Evolutionary conservation across 2,797 vertebrate genomes (phyloP), one percentile per base, ranked within the genome.

Genomic region (Novumbra hubbsi): DNA sequence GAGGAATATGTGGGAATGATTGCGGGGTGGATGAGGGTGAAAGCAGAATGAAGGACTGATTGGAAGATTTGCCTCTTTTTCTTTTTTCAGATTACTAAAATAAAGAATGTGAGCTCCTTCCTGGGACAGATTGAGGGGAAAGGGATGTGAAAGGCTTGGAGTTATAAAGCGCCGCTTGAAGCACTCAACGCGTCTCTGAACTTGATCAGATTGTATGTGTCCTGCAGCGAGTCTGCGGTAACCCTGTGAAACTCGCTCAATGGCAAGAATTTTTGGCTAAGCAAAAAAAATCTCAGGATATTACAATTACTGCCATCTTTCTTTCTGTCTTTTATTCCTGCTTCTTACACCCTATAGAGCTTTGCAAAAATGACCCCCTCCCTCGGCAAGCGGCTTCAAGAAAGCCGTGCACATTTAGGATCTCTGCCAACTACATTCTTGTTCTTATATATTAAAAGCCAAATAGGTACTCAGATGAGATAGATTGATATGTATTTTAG

Each of bases 131-230:
- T 64, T 93, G 93, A 90, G 92, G 92, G 89, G 78, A 73, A 81
- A 90, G 81, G 90, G 92, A 92, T 91, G 93, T 94, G 93, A 95
- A 95, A 94, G 91, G 88, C 83, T 91, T 90, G 93, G 91, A 89
- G 94, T 95, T 95, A 94, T 91, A 96, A 96, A 96, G 95, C 94
- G 85, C 95, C 92, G 95, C 95, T 96, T 95, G 94, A 95, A 95
- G 94, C 92, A 94, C 94, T 96, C 92, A 92, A 81, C 90, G 94
- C 92, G 94, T 92, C 96, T 96, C 94, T 97, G 96, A 98, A 97
- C 96, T 97, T 97, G 96, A 96, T 97, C 95, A 97, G 96, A 96
- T 95, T 95, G 91, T 95, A 86, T 92, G 93, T 94, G 95, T 97
- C 96, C 96, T 96, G 96, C 94, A 94, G 95, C 90, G 95, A 95